Percentiles rank a stretch among this genome's conserved stretches.
phyloP scores from a whole-genome alignment of 2,888 invertebrate genomes.

The Thereva unica region DNA sequence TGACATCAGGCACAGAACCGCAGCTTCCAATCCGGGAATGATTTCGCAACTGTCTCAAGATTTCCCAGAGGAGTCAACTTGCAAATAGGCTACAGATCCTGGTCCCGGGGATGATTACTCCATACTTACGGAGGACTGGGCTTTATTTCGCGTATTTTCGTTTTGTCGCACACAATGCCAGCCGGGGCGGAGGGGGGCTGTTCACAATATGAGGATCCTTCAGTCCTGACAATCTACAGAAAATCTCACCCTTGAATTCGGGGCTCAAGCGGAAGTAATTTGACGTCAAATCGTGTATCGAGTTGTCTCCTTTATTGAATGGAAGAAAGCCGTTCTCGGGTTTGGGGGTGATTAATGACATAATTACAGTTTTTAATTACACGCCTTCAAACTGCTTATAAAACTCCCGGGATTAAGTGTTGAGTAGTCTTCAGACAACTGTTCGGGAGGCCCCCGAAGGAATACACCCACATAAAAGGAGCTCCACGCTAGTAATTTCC shows the following conservation, averaged over 20 bases:
- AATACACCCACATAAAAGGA: slow-evolving; percentile 21
- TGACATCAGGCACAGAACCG: slow-evolving; percentile 35
- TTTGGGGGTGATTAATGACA: slow-evolving; percentile 28
- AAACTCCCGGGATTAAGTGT: slow-evolving; percentile 28
- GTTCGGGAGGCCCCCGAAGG: slow-evolving; percentile 3
- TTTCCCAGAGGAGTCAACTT: slow-evolving; percentile 24
- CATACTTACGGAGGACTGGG: slow-evolving; percentile 17
- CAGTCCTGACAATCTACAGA: neutral
- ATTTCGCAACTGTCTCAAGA: slow-evolving; percentile 31
- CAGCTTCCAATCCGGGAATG: slow-evolving; percentile 31
- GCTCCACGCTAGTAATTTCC: slow-evolving; percentile 27
- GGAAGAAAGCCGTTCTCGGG: slow-evolving; percentile 10
- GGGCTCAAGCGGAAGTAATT: slow-evolving; percentile 22
- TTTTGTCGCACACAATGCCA: neutral
- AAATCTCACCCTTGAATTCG: slow-evolving; percentile 10
- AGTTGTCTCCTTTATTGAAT: slow-evolving; percentile 25
- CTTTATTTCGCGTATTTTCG: slow-evolving; percentile 25
- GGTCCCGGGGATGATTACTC: slow-evolving; percentile 30
- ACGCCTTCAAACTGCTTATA: slow-evolving; percentile 33
- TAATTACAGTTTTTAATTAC: slow-evolving; percentile 36
- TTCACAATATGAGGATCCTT: slow-evolving; percentile 12
- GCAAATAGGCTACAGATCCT: slow-evolving; percentile 8
- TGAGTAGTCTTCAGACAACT: slow-evolving; percentile 16
- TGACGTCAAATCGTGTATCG: slow-evolving; percentile 27
- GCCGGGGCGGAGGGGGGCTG: neutral